Percentiles rank a stretch among this genome's conserved stretches.
These are phyloP conservation scores for Hipparchia sbordonii DNA, from an alignment of 2,888 invertebrate genomes.

Conservation along the genomic window DNA sequence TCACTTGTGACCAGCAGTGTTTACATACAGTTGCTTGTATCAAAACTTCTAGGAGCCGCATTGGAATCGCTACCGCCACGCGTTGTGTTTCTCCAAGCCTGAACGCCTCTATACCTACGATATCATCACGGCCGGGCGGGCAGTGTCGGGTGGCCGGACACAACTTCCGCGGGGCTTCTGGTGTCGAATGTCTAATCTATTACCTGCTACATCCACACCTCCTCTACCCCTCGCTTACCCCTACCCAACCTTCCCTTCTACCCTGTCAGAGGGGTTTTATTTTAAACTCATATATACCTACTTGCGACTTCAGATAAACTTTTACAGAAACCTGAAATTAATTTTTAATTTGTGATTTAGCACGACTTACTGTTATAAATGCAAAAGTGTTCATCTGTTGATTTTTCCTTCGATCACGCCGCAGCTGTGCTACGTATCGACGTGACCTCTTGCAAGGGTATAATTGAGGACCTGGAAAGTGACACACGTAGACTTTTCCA, in stretches of 20 bases:
- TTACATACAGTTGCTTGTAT: neutral
- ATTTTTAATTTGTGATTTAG: too few species aligned
- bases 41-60: neutral
- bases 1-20: neutral
- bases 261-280: neutral
- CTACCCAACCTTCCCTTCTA: neutral
- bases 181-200: slow-evolving; percentile 67
- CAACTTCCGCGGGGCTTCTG: slow-evolving; percentile 70
- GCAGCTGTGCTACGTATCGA: too few species aligned
- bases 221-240: slow-evolving; percentile 1
- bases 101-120: neutral
- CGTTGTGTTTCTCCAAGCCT: neutral
- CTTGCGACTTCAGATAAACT: too few species aligned
- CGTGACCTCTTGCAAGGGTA: too few species aligned
- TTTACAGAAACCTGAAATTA: too few species aligned
- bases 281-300: neutral
- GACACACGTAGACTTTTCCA: too few species aligned
- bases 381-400: too few species aligned
- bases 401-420: too few species aligned
- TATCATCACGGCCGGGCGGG: slow-evolving; percentile 42
- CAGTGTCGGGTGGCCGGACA: slow-evolving; percentile 69
- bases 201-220: slow-evolving; percentile 43
- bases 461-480: too few species aligned
- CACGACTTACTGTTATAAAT: too few species aligned
- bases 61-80: neutral